A percentile compares a stretch with the other conserved stretches of the same genome.
Conservation (phyloP, 2,888 invertebrate species). For the Siphlonurus alternatus region DNA sequence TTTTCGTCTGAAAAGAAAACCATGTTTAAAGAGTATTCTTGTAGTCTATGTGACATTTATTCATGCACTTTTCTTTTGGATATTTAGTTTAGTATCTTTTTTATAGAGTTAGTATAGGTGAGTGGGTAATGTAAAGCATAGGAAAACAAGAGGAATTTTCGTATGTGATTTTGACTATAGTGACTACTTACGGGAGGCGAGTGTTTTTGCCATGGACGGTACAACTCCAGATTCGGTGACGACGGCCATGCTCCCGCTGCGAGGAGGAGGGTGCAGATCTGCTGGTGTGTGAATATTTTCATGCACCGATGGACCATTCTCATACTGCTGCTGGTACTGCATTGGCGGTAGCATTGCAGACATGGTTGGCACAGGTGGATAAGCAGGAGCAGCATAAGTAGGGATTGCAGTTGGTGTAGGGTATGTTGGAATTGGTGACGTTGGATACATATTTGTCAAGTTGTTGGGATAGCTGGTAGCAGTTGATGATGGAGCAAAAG, state of each 20-base stretch:
- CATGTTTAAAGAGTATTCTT: too few relatives aligned
- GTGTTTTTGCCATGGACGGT: conserved; percentile 16
- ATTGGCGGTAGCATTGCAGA: neutral
- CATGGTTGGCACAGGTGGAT: neutral
- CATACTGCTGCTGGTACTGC: neutral
- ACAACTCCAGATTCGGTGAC: conserved; percentile 16
- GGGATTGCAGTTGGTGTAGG: neutral
- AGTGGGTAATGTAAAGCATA: too few relatives aligned
- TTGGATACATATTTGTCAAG: neutral
- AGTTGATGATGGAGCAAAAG: neutral
- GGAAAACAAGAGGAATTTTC: too few relatives aligned
- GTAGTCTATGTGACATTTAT: too few relatives aligned
- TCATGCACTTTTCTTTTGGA: too few relatives aligned
- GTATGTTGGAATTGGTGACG: neutral
- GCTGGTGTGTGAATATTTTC: neutral
- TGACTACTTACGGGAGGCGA: conserved; percentile 6
- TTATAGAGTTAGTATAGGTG: too few relatives aligned
- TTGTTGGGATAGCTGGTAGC: too few relatives aligned
- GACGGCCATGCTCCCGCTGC: conserved; percentile 16
- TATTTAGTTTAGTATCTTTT: too few relatives aligned
- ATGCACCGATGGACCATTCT: neutral
- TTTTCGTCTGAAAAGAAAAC: too few relatives aligned
- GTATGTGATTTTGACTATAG: too few relatives aligned
- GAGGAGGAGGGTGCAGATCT: conserved; percentile 16
- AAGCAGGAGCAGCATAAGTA: neutral